These are phyloP conservation scores for Tenthredo distinguenda DNA, from an alignment of 2,888 invertebrate species.

Conservation along the genomic window DNA sequence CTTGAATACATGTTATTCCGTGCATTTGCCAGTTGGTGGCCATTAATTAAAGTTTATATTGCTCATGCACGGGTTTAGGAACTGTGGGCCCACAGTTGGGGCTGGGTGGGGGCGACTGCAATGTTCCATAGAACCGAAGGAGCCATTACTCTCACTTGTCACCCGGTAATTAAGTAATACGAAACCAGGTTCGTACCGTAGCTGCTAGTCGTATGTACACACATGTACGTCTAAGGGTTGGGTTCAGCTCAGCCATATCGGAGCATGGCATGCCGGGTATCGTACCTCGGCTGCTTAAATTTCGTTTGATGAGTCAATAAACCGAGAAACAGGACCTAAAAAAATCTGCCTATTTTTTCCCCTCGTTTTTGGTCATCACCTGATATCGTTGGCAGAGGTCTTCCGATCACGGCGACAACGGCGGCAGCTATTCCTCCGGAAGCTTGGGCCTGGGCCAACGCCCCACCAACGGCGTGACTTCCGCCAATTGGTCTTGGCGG, in stretches of 20 bases:
- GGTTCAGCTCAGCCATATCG: background rate
- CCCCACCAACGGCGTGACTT: conserved; percentile 80
- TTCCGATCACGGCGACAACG: conserved; percentile 85
- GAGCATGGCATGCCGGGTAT: background rate
- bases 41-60: conserved; percentile 43
- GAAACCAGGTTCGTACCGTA: background rate
- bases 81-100: conserved; percentile 18
- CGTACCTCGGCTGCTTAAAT: background rate
- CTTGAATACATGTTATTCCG: conserved; percentile 16
- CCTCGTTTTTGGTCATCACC: conserved; percentile 61
- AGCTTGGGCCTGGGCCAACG: conserved; percentile 85
- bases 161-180: conserved; percentile 42
- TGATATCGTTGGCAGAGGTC: conserved; percentile 86
- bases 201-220: background rate
- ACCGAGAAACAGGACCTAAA: background rate
- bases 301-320: conserved; percentile 1
- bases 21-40: conserved; percentile 37
- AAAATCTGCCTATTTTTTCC: background rate
- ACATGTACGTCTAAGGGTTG: background rate
- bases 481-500: conserved; percentile 68
- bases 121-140: conserved; percentile 22
- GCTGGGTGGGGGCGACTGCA: background rate
- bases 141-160: conserved; percentile 47
- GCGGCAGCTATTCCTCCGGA: conserved; percentile 87
- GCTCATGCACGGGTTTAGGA: conserved; percentile 31